Evolutionary conservation across 2,797 vertebrate genomes (phyloP).

Genomic region (Meda fulgida): DNA sequence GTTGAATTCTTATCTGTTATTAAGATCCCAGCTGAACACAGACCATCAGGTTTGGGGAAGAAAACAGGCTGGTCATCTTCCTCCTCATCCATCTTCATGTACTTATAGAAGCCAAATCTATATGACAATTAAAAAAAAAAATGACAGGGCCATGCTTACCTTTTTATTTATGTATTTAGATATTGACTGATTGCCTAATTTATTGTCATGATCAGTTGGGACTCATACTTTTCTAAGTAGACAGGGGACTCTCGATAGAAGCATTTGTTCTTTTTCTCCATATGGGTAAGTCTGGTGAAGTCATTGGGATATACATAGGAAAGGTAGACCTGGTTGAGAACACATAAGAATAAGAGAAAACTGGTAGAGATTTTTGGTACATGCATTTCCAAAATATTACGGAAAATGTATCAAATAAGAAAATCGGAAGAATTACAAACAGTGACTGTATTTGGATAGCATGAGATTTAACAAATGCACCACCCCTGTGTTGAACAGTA

Average conservation of each 20-base stretch:
- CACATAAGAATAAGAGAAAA: neutral
- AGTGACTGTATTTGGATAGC: neutral
- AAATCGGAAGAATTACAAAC: neutral
- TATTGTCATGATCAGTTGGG: neutral
- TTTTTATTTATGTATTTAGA: neutral
- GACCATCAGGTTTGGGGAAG: constrained; percentile 91
- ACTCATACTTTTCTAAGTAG: constrained; percentile 91
- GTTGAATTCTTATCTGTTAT: constrained; percentile 40
- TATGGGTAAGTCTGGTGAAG: constrained; percentile 96
- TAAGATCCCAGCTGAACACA: constrained; percentile 60
- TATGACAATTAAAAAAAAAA: constrained; percentile 31
- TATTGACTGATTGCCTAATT: neutral
- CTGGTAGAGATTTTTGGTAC: neutral
- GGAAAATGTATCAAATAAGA: neutral
- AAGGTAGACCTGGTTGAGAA: constrained; percentile 87
- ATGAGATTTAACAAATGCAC: neutral
- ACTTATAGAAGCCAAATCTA: constrained; percentile 99
- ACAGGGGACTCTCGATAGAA: constrained; percentile 97
- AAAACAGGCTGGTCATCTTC: constrained; percentile 90
- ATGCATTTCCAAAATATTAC: neutral
- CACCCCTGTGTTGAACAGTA: constrained; percentile 27
- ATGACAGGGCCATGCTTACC: constrained; percentile 6
- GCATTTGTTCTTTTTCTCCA: constrained; percentile 98
- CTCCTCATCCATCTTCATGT: constrained; percentile 99
- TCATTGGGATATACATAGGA: constrained; percentile 98